phyloP scores from a whole-genome alignment of 2,797 vertebrate genomes.

The Aythya fuligula region DNA sequence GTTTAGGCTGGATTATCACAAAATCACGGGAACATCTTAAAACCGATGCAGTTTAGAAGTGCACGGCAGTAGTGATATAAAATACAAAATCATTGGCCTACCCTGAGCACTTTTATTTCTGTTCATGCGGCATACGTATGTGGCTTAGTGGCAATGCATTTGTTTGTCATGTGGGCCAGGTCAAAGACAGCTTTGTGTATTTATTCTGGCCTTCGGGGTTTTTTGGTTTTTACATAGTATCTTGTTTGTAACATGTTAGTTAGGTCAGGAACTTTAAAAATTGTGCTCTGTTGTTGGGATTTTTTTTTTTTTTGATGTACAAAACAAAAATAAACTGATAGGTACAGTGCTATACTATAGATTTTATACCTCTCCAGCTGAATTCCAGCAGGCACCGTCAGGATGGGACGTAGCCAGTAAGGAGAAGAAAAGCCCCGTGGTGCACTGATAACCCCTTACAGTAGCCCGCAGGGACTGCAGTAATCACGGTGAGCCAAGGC shows the following conservation, averaged over 20 bases:
- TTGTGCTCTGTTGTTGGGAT: not conserved
- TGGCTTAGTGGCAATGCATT: not conserved
- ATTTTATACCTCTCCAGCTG: not conserved
- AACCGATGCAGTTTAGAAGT: not conserved
- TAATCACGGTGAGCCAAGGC: constrained; percentile 52
- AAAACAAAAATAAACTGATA: not conserved
- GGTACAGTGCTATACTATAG: not conserved
- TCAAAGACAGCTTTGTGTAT: constrained; percentile 3
- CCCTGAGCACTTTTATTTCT: not conserved
- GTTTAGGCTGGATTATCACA: not conserved
- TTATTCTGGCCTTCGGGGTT: not conserved
- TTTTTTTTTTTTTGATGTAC: not conserved
- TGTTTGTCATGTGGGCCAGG: not conserved
- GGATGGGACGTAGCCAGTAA: not conserved
- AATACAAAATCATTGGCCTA: not conserved
- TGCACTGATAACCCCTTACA: constrained; percentile 57
- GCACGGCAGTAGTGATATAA: not conserved
- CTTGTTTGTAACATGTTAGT: not conserved
- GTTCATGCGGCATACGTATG: not conserved
- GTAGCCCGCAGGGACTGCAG: constrained; percentile 51
- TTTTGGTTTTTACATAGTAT: not conserved
- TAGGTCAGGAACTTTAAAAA: not conserved
- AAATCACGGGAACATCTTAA: not conserved
- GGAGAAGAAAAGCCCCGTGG: constrained; percentile 49
- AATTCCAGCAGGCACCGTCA: not conserved